These are phyloP conservation scores for Tetraodon nigroviridis DNA, from an alignment of 2,113 vertebrate species.

Conservation along the genomic window DNA sequence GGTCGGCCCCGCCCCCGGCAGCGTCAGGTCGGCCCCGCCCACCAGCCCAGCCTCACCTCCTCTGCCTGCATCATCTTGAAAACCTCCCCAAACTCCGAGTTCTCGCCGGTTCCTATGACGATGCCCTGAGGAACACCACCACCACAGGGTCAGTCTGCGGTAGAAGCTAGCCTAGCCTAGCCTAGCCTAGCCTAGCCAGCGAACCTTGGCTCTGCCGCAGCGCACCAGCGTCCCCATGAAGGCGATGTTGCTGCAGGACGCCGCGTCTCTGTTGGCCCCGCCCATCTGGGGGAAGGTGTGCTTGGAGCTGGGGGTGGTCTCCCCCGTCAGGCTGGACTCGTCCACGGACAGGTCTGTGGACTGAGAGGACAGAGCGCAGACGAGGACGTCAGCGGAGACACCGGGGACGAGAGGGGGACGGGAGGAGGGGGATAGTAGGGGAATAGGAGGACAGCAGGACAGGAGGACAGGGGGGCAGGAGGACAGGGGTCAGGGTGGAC, in stretches of 20 bases:
- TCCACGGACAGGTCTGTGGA: conserved; percentile 88
- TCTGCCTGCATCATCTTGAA: conserved; percentile 99
- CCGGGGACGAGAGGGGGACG: no score
- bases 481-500: no score
- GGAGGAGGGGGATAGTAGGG: no score
- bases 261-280: conserved; percentile 83
- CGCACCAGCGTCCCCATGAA: conserved; percentile 98
- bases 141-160: not conserved
- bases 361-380: conserved; percentile 52
- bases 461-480: no score
- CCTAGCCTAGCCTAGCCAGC: no score
- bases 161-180: no score
- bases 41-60: conserved; percentile 73
- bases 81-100: conserved; percentile 96
- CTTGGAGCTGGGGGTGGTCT: conserved; percentile 89
- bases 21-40: no score
- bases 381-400: not conserved
- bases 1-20: not conserved
- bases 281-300: conserved; percentile 78
- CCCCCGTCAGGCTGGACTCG: conserved; percentile 94
- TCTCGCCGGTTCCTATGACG: conserved; percentile 97
- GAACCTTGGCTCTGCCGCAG: conserved; percentile 96
- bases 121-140: conserved; percentile 80
- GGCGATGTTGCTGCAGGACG: conserved; percentile 92
- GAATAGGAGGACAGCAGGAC: no score